Conservation (phyloP, 2,113 vertebrate species). For the Calypte anna region DNA sequence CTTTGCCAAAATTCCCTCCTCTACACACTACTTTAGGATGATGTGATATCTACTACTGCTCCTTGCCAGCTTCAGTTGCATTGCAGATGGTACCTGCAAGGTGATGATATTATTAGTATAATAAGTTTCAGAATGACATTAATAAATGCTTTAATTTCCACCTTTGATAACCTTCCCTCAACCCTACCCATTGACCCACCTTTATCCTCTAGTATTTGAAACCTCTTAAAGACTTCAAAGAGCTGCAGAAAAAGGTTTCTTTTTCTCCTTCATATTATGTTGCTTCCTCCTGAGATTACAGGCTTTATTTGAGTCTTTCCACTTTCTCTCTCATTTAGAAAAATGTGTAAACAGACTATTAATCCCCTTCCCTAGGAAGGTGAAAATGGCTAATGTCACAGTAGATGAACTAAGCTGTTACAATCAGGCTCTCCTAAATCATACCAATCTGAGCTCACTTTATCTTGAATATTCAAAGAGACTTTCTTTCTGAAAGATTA, state of each 20-base stretch:
- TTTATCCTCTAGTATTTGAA: background rate
- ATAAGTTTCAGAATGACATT: background rate
- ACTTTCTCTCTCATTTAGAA: background rate
- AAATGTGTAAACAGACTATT: background rate
- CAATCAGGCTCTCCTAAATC: background rate
- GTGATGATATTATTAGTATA: background rate
- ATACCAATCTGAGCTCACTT: background rate
- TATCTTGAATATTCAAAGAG: background rate
- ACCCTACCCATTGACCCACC: background rate
- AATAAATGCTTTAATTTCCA: conserved; percentile 10
- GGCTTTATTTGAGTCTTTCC: background rate
- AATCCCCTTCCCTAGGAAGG: background rate
- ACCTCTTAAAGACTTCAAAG: background rate
- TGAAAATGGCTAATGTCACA: background rate
- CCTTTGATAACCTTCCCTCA: background rate
- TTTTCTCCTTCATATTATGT: background rate
- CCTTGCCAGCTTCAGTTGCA: background rate
- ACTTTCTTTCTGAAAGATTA: rapidly evolving
- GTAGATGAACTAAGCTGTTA: background rate
- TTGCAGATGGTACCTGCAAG: background rate
- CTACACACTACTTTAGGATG: background rate
- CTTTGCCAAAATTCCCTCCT: background rate
- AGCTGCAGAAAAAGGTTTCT: background rate
- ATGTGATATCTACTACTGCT: background rate
- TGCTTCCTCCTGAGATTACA: background rate